These are phyloP conservation scores for Apocrypta bakeri DNA, from an alignment of 1,140 invertebrate genomes.

Conservation along the genomic window DNA sequence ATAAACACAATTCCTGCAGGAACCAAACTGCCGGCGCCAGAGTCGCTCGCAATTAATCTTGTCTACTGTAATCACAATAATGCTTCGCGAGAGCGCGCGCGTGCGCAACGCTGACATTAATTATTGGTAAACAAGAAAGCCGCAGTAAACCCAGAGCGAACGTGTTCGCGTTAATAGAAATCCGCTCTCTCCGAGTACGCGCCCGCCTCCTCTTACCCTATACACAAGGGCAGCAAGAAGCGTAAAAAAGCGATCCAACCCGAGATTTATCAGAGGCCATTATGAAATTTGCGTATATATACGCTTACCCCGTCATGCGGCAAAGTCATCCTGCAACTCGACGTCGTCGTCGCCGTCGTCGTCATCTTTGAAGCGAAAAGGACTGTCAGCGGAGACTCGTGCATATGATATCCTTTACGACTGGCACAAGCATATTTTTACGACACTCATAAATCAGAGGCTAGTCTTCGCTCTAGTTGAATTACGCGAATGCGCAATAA, in stretches of 20 bases:
- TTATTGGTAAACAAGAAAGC: not conserved
- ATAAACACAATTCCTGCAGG: too few relatives aligned
- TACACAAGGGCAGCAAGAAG: not conserved
- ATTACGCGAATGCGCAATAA: constrained; percentile 32
- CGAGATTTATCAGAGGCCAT: constrained; percentile 23
- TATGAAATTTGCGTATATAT: constrained; percentile 3
- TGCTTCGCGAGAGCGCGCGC: too few relatives aligned
- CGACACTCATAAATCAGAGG: constrained; percentile 39
- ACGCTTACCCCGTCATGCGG: not conserved
- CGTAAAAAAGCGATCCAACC: not conserved
- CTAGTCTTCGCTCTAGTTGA: constrained; percentile 31
- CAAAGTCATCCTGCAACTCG: too few relatives aligned
- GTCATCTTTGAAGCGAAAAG: not conserved
- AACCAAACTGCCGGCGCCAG: too few relatives aligned
- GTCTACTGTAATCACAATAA: not conserved
- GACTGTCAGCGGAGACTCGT: not conserved
- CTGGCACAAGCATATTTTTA: constrained; percentile 39
- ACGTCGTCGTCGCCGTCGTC: too few relatives aligned
- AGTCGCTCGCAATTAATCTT: not conserved
- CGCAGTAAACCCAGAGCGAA: not conserved
- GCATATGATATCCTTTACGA: not conserved
- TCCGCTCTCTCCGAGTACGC: too few relatives aligned
- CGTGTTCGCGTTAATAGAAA: not conserved
- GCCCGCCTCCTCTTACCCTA: not conserved
- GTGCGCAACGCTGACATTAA: not conserved